Conservation (phyloP, 2,888 invertebrate species). For the Hypsopygia costalis region DNA sequence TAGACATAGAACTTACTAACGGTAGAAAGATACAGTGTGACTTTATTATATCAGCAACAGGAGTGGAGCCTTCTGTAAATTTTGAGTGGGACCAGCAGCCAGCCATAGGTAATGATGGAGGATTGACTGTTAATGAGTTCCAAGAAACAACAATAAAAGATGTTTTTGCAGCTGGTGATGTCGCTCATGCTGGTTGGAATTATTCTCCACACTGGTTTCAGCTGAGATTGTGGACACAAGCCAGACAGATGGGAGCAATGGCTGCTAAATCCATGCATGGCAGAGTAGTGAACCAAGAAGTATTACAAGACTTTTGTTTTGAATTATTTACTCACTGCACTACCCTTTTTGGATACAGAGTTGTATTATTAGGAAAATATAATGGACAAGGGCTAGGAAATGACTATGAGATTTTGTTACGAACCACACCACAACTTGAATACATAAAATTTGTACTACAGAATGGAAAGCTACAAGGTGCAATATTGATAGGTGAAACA, state of each 20-base stretch:
- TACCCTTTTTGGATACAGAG: conserved; percentile 95
- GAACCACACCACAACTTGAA: conserved; percentile 90
- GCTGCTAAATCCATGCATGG: conserved; percentile 94
- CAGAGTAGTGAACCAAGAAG: conserved; percentile 78
- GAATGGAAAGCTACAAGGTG: conserved; percentile 93
- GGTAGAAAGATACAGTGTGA: conserved; percentile 88
- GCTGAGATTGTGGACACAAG: conserved; percentile 99
- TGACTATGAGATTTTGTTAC: conserved; percentile 90
- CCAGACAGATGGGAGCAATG: conserved; percentile 97
- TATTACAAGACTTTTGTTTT: conserved; percentile 96
- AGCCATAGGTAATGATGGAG: conserved; percentile 85
- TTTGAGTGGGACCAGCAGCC: conserved; percentile 78
- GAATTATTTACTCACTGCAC: conserved; percentile 99
- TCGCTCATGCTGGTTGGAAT: conserved; percentile 91
- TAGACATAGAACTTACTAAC: conserved; percentile 87
- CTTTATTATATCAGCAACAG: conserved; percentile 97
- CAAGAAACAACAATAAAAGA: conserved; percentile 89
- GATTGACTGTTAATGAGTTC: conserved; percentile 90
- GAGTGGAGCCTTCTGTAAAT: conserved; percentile 87
- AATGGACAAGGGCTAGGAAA: conserved; percentile 93
- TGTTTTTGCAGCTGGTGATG: conserved; percentile 98
- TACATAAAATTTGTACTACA: conserved; percentile 94
- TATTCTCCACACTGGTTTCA: conserved; percentile 93
- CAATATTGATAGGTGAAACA: conserved; percentile 97
- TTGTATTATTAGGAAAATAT: conserved; percentile 93